A percentile compares a stretch with the other conserved stretches of the same genome.
Evolutionary conservation across 2,888 invertebrate genomes (phyloP).

Genomic region (Volucella inflata): DNA sequence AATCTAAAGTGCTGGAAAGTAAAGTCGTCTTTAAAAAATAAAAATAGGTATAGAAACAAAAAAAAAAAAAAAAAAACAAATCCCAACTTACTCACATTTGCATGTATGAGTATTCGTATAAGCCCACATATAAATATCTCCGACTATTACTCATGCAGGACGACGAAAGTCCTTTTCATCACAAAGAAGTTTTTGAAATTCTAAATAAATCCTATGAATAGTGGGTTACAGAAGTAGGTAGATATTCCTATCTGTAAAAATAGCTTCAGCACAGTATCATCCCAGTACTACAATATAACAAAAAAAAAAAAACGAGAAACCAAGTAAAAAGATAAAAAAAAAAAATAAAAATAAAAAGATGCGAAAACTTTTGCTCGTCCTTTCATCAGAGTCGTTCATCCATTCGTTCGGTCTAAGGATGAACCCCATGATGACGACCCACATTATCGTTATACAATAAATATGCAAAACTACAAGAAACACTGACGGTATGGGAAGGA

Average conservation of each 20-base stretch:
- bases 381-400: constrained; percentile 54
- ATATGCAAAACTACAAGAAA: constrained; percentile 71
- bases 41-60: too few relatives aligned
- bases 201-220: constrained; percentile 75
- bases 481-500: neutral
- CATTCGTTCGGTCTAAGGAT: constrained; percentile 53
- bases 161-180: constrained; percentile 74
- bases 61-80: neutral
- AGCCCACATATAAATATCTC: constrained; percentile 31
- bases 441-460: constrained; percentile 74
- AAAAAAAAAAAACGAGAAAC: constrained; percentile 13
- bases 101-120: neutral
- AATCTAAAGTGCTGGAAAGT: constrained; percentile 68
- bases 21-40: constrained; percentile 45
- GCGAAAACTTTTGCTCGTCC: constrained; percentile 73
- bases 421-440: constrained; percentile 70
- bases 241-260: too few relatives aligned
- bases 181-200: constrained; percentile 75
- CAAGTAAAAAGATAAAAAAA: constrained; percentile 64
- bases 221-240: constrained; percentile 64
- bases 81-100: too few relatives aligned
- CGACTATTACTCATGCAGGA: constrained; percentile 64
- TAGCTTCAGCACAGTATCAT: constrained; percentile 25
- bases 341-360: too few relatives aligned
- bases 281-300: constrained; percentile 12